Conservation (phyloP, 2,797 vertebrate genomes). For the Babyrousa celebensis region DNA sequence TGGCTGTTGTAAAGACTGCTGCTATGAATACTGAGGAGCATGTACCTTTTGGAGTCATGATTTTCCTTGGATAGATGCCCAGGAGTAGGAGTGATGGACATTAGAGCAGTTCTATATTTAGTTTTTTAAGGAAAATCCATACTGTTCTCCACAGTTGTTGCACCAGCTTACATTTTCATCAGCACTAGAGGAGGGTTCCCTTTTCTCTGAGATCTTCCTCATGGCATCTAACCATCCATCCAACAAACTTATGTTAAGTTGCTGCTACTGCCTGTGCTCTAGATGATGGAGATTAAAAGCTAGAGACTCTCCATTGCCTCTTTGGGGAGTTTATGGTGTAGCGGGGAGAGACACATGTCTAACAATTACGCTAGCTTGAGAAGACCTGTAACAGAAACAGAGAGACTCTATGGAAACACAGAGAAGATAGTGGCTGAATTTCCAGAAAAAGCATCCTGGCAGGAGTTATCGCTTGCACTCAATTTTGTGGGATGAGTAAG, state of each 20-base stretch:
- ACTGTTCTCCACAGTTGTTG: too few relatives aligned
- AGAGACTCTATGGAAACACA: not conserved
- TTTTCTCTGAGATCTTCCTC: not conserved
- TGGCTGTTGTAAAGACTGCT: too few relatives aligned
- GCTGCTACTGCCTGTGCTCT: not conserved
- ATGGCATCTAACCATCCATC: not conserved
- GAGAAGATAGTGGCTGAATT: not conserved
- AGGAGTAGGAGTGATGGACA: too few relatives aligned
- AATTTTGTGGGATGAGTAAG: not conserved
- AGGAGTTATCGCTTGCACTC: not conserved
- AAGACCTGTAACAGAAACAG: not conserved
- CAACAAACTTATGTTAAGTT: not conserved
- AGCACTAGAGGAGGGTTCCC: too few relatives aligned
- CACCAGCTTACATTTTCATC: too few relatives aligned
- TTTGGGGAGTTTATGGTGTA: not conserved
- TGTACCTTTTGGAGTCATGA: too few relatives aligned
- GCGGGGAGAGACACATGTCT: not conserved
- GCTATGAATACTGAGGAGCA: too few relatives aligned
- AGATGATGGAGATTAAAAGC: not conserved
- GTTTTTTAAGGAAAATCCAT: too few relatives aligned
- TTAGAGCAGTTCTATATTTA: too few relatives aligned
- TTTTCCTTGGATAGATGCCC: too few relatives aligned
- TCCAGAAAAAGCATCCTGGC: not conserved
- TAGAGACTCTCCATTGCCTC: not conserved
- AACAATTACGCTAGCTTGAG: not conserved